These are phyloP conservation scores for Portevinia maculata DNA, from an alignment of 2,888 invertebrate species.

Conservation along the genomic window DNA sequence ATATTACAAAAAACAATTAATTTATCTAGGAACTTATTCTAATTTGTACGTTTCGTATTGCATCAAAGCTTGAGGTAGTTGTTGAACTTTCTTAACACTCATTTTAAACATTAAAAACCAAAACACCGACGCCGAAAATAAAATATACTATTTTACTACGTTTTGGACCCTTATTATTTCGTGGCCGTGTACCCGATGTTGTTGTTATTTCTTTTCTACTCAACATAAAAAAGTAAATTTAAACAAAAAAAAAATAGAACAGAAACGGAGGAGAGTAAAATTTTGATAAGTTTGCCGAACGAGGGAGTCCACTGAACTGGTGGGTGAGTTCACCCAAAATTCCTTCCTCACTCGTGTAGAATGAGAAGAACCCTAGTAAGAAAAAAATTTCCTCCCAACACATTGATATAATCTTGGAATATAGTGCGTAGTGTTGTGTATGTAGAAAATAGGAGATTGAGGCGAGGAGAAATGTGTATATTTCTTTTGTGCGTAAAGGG, in stretches of 20 bases:
- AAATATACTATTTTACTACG: constrained; percentile 5
- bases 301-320: constrained; percentile 79
- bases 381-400: constrained; percentile 20
- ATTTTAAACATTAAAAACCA: background rate
- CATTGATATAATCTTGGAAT: constrained; percentile 32
- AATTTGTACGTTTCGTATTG: constrained; percentile 69
- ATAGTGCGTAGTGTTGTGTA: constrained; percentile 31
- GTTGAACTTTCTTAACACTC: constrained; percentile 39
- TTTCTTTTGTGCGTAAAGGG: constrained; percentile 13
- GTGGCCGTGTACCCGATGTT: constrained; percentile 51
- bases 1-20: constrained; percentile 4
- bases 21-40: constrained; percentile 48
- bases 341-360: constrained; percentile 60
- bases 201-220: constrained; percentile 23
- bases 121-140: constrained; percentile 19
- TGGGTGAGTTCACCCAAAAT: constrained; percentile 79
- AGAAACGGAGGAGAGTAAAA: constrained; percentile 49
- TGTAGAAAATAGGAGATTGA: constrained; percentile 27
- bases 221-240: constrained; percentile 35
- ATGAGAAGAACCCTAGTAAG: constrained; percentile 29
- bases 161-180: constrained; percentile 8
- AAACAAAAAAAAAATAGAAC: constrained; percentile 22
- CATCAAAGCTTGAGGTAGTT: constrained; percentile 58
- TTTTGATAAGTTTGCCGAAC: constrained; percentile 75
- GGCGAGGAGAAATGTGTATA: constrained; percentile 6